Evolutionary conservation across 2,797 vertebrate species (phyloP).

Genomic region (Gobionotothen gibberifrons): DNA sequence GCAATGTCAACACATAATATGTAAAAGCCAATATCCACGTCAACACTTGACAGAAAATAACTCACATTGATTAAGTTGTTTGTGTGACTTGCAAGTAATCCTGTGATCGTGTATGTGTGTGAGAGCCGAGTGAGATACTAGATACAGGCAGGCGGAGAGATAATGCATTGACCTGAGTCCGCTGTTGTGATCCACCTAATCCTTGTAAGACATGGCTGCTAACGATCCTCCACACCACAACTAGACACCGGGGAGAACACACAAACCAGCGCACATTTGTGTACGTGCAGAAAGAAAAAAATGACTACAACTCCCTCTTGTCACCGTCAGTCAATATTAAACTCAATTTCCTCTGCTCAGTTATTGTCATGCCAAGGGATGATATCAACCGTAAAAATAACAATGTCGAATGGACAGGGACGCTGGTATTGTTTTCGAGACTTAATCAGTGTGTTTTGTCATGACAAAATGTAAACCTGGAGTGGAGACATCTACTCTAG

Average conservation of each 20-base stretch:
- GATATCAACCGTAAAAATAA: background rate
- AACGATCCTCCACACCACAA: constrained; percentile 64
- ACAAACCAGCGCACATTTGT: constrained; percentile 9
- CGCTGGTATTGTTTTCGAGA: too few relatives aligned
- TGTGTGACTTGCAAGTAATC: constrained; percentile 16
- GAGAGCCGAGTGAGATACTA: constrained; percentile 27
- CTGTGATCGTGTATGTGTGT: background rate
- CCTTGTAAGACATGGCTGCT: constrained; percentile 63
- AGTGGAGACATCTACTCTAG: too few relatives aligned
- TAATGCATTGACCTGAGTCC: constrained; percentile 67
- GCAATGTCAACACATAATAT: constrained; percentile 24
- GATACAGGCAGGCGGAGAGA: constrained; percentile 27
- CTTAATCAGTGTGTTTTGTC: too few relatives aligned
- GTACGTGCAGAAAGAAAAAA: constrained; percentile 14
- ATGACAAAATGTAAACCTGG: too few relatives aligned
- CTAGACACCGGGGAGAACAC: constrained; percentile 50
- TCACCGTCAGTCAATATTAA: constrained; percentile 61
- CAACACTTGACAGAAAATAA: constrained; percentile 20
- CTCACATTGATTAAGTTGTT: constrained; percentile 42
- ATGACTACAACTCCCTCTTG: constrained; percentile 43
- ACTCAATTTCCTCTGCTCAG: constrained; percentile 30
- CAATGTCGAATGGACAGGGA: background rate
- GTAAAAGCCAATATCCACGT: constrained; percentile 13
- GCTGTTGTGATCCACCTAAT: constrained; percentile 61
- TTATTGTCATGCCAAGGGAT: constrained; percentile 17